Evolutionary conservation across 2,888 invertebrate genomes (phyloP).

Genomic region (Orthosia incerta): DNA sequence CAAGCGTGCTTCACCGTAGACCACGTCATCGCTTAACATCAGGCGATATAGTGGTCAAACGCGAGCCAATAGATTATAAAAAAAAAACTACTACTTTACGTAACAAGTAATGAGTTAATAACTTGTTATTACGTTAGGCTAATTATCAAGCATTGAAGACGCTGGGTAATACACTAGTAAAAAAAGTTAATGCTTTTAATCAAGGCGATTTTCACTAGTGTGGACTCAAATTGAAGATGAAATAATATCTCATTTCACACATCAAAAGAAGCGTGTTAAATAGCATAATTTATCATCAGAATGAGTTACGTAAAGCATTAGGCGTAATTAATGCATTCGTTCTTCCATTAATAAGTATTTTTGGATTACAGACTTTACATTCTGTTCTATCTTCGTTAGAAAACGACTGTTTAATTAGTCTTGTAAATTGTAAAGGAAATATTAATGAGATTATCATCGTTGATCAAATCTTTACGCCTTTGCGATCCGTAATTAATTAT

Average conservation of each 20-base stretch:
- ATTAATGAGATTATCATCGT: conserved; percentile 22
- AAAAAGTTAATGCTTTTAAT: conserved; percentile 2
- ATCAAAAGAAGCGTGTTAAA: conserved; percentile 29
- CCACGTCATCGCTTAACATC: no score
- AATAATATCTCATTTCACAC: conserved; percentile 15
- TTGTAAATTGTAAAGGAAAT: conserved; percentile 3
- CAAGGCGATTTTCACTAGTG: not conserved
- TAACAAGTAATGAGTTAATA: no score
- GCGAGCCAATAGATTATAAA: no score
- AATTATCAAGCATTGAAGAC: no score
- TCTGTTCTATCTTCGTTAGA: conserved; percentile 4
- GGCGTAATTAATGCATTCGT: conserved; percentile 36
- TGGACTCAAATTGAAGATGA: not conserved
- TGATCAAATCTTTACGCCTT: conserved; percentile 4
- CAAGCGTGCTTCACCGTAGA: no score
- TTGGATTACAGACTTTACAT: conserved; percentile 10
- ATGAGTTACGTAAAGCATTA: conserved; percentile 17
- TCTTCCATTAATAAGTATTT: conserved; percentile 20
- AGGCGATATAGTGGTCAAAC: no score
- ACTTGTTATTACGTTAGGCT: no score
- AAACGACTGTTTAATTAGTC: conserved; percentile 16
- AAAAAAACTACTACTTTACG: no score
- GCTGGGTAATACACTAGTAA: no score
- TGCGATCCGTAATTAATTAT: conserved; percentile 9
- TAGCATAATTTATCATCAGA: conserved; percentile 17